Percentiles rank a stretch among this genome's conserved stretches.
phyloP scores from a whole-genome alignment of 2,888 invertebrate genomes.

The Calameuta filiformis region DNA sequence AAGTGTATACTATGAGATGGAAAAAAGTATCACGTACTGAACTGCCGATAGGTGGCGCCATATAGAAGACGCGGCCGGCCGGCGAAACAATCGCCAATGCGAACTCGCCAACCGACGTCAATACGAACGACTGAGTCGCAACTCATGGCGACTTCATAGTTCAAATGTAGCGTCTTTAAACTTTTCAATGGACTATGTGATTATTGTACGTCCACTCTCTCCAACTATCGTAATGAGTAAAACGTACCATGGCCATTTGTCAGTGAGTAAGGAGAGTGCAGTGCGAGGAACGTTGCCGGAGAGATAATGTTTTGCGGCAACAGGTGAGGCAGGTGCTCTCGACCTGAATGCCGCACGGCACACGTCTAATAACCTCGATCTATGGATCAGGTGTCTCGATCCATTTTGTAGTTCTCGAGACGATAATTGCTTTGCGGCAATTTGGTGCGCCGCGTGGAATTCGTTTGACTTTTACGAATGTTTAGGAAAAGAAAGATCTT shows the following conservation, averaged over 20 bases:
- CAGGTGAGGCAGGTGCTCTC: slow-evolving; percentile 65
- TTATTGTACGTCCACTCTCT: neutral
- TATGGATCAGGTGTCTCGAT: slow-evolving; percentile 62
- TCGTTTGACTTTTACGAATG: neutral
- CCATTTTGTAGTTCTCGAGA: slow-evolving; percentile 49
- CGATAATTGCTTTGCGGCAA: slow-evolving; percentile 45
- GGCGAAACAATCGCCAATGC: neutral
- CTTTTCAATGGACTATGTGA: neutral
- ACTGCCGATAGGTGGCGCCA: neutral
- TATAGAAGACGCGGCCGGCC: neutral
- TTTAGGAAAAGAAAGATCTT: neutral
- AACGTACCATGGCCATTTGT: slow-evolving; percentile 47
- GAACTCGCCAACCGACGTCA: neutral
- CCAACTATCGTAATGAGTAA: neutral
- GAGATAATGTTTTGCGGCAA: slow-evolving; percentile 65
- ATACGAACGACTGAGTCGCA: neutral
- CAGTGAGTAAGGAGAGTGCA: slow-evolving; percentile 53
- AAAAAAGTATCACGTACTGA: neutral
- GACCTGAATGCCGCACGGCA: slow-evolving; percentile 60
- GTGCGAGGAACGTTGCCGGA: slow-evolving; percentile 48
- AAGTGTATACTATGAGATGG: neutral
- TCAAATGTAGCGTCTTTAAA: neutral
- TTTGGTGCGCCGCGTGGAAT: neutral
- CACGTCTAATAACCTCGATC: slow-evolving; percentile 63
- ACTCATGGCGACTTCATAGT: neutral